Evolutionary conservation across 2,888 invertebrate species (phyloP).

Genomic region (Acrocera orbiculus): DNA sequence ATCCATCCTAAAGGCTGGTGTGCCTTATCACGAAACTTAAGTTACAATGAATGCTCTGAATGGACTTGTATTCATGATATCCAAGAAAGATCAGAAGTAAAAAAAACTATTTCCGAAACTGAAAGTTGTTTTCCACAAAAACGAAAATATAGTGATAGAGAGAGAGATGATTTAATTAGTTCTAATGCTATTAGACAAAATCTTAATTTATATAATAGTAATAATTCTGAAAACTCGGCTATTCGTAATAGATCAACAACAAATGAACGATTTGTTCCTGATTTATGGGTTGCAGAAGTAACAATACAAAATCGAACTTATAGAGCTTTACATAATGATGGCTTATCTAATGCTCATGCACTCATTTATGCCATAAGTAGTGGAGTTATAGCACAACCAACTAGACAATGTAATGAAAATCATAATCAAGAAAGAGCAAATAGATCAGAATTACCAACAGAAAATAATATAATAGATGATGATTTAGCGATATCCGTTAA

Average conservation of each 20-base stretch:
- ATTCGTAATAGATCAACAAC: not conserved
- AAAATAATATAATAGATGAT: not conserved
- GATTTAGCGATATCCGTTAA: slow-evolving; percentile 5
- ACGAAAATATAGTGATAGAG: slow-evolving; percentile 17
- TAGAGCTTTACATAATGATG: slow-evolving; percentile 21
- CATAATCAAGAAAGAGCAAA: not conserved
- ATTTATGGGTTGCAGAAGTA: slow-evolving; percentile 31
- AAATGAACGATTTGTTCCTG: slow-evolving; percentile 23
- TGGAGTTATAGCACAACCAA: slow-evolving; percentile 19
- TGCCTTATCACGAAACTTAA: slow-evolving; percentile 73
- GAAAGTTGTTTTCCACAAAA: slow-evolving; percentile 8
- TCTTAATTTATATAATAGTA: too few relatives aligned
- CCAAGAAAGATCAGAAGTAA: slow-evolving; percentile 38
- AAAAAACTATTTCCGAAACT: slow-evolving; percentile 13
- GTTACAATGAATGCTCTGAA: slow-evolving; percentile 71
- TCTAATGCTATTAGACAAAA: not conserved
- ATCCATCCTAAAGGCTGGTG: slow-evolving; percentile 85
- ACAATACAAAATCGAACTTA: slow-evolving; percentile 27
- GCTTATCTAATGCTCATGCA: slow-evolving; percentile 24
- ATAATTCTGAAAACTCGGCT: slow-evolving; percentile 8
- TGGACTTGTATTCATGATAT: slow-evolving; percentile 93
- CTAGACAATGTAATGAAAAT: too few relatives aligned
- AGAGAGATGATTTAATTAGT: slow-evolving; percentile 2
- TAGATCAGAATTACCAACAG: too few relatives aligned
- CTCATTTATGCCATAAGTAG: slow-evolving; percentile 31